phyloP scores from a whole-genome alignment of 2,888 invertebrate species.

The Tanaodytes sp. region DNA sequence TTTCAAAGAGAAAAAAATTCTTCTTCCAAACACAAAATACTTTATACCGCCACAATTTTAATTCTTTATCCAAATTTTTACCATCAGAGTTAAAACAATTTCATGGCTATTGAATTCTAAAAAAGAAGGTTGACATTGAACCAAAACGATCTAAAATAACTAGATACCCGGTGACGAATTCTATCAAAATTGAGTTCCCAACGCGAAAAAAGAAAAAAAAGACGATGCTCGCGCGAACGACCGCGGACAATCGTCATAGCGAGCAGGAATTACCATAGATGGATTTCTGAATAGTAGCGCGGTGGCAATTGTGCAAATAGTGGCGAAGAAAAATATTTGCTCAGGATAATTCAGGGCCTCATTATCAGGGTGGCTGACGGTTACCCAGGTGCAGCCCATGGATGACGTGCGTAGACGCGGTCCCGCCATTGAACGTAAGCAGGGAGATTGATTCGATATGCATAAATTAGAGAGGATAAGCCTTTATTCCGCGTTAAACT shows the following conservation, averaged over 20 bases:
- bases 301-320: slow-evolving; percentile 69
- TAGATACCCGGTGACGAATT: too few relatives aligned
- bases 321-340: slow-evolving; percentile 71
- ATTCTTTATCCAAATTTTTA: too few relatives aligned
- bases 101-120: too few relatives aligned
- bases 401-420: slow-evolving; percentile 31
- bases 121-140: too few relatives aligned
- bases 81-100: too few relatives aligned
- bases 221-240: slow-evolving; percentile 43
- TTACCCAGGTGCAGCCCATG: slow-evolving; percentile 68
- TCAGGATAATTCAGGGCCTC: slow-evolving; percentile 70
- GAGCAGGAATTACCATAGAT: slow-evolving; percentile 42
- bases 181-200: too few relatives aligned
- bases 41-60: too few relatives aligned
- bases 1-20: too few relatives aligned
- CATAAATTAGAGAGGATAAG: slow-evolving; percentile 73
- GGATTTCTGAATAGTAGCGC: slow-evolving; percentile 32
- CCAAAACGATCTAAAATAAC: too few relatives aligned
- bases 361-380: slow-evolving; percentile 70
- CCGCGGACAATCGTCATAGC: slow-evolving; percentile 29
- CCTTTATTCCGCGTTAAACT: slow-evolving; percentile 65
- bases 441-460: slow-evolving; percentile 72
- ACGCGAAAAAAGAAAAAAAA: too few relatives aligned
- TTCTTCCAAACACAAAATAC: too few relatives aligned
- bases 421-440: slow-evolving; percentile 47